Evolutionary conservation across 2,113 vertebrate genomes (phyloP).

Genomic region (Charadrius vociferus): DNA sequence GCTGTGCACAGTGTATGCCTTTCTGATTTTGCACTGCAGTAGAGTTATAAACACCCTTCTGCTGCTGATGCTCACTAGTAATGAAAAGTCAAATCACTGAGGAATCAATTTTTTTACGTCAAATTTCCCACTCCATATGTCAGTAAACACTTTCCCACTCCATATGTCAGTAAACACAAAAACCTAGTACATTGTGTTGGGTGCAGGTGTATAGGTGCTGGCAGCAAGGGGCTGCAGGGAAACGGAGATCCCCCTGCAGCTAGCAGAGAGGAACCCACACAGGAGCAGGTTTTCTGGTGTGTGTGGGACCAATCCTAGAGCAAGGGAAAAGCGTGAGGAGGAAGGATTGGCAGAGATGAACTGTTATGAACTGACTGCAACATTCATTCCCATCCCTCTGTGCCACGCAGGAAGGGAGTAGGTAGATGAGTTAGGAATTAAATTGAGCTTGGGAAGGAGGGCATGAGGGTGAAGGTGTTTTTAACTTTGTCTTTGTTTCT

Average conservation of each 20-base stretch:
- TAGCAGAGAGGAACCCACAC: rapidly evolving
- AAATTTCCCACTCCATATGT: rapidly evolving
- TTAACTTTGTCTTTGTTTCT: background rate
- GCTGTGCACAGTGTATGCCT: background rate
- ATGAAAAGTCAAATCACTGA: background rate
- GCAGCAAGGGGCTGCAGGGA: background rate
- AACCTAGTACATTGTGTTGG: background rate
- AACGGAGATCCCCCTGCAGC: background rate
- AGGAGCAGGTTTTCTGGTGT: background rate
- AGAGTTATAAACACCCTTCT: background rate
- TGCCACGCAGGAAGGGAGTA: rapidly evolving
- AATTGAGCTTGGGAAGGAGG: background rate
- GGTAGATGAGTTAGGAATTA: background rate
- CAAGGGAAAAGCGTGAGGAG: background rate
- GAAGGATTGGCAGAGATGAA: background rate
- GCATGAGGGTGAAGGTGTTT: background rate
- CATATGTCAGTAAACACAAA: rapidly evolving
- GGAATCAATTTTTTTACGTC: background rate
- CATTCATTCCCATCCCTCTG: background rate
- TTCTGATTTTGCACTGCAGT: background rate
- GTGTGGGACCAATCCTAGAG: background rate
- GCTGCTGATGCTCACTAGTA: background rate
- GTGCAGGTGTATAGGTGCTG: background rate
- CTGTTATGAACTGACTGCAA: background rate
- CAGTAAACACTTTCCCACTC: background rate